Conservation (phyloP, 2,888 invertebrate species). For the Campopleginae sp. region DNA sequence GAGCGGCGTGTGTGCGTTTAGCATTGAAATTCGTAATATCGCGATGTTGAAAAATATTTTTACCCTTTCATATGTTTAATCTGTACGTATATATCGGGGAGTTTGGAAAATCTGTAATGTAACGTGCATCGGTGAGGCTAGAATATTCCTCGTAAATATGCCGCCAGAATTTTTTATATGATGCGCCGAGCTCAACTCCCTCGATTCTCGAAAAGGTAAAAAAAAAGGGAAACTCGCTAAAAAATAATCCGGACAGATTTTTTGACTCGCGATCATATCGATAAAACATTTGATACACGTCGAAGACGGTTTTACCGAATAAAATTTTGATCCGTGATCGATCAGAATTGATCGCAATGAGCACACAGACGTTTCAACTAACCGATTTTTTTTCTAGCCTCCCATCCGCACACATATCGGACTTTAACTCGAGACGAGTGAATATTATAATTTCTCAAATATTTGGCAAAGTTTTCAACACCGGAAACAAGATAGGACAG, state of each 20-base stretch:
- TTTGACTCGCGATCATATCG: not conserved
- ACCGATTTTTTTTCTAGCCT: not conserved
- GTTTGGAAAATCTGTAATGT: slow-evolving; percentile 4
- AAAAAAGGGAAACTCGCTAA: not conserved
- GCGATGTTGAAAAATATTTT: slow-evolving; percentile 43
- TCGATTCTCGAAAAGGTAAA: not conserved
- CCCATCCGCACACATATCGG: slow-evolving; percentile 1
- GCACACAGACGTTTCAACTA: not conserved
- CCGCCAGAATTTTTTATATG: slow-evolving; percentile 43
- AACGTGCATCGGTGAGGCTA: slow-evolving; percentile 3
- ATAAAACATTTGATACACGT: not conserved
- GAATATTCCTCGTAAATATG: slow-evolving; percentile 26
- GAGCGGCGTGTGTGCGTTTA: not conserved
- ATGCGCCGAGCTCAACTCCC: slow-evolving; percentile 19
- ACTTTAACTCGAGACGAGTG: not conserved
- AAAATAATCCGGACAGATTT: not conserved
- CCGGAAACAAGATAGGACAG: slow-evolving; percentile 40
- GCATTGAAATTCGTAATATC: slow-evolving; percentile 33
- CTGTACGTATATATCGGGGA: slow-evolving; percentile 3
- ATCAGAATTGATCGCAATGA: not conserved
- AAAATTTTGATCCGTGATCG: not conserved
- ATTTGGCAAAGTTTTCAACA: slow-evolving; percentile 15
- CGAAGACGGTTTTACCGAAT: not conserved
- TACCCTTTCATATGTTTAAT: slow-evolving; percentile 7
- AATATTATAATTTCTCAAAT: slow-evolving; percentile 46